Conservation (phyloP, 2,888 invertebrate genomes). For the Dynastes maya region DNA sequence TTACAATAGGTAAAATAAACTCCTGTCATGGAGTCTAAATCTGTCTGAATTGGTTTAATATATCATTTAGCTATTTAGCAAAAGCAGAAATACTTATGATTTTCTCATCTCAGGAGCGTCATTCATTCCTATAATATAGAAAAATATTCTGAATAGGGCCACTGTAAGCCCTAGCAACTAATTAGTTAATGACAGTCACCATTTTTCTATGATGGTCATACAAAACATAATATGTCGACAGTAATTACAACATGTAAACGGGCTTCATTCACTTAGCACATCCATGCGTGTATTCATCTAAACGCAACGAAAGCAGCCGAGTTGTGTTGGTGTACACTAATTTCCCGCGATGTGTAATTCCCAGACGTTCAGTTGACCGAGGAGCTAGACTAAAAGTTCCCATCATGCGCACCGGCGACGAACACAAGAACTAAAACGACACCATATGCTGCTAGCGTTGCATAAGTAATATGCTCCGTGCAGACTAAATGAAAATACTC, state of each 20-base stretch:
- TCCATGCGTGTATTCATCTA: neutral
- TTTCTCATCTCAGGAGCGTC: too few relatives aligned
- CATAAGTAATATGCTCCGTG: constrained; percentile 10
- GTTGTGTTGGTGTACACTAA: constrained; percentile 5
- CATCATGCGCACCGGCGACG: constrained; percentile 12
- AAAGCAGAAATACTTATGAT: too few relatives aligned
- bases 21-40: too few relatives aligned
- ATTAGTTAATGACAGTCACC: too few relatives aligned
- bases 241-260: neutral
- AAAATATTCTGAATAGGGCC: too few relatives aligned
- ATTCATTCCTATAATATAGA: too few relatives aligned
- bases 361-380: constrained; percentile 5
- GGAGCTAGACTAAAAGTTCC: neutral
- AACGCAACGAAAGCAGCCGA: neutral
- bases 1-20: too few relatives aligned
- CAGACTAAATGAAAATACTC: constrained; percentile 14
- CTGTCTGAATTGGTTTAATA: too few relatives aligned
- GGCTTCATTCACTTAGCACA: neutral
- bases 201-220: neutral
- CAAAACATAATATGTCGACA: neutral
- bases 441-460: neutral
- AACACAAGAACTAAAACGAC: neutral
- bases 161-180: too few relatives aligned
- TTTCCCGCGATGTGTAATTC: constrained; percentile 16
- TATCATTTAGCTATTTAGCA: too few relatives aligned